Evolutionary conservation across 1,140 invertebrate genomes (phyloP).

Genomic region (Sycobia sp.): DNA sequence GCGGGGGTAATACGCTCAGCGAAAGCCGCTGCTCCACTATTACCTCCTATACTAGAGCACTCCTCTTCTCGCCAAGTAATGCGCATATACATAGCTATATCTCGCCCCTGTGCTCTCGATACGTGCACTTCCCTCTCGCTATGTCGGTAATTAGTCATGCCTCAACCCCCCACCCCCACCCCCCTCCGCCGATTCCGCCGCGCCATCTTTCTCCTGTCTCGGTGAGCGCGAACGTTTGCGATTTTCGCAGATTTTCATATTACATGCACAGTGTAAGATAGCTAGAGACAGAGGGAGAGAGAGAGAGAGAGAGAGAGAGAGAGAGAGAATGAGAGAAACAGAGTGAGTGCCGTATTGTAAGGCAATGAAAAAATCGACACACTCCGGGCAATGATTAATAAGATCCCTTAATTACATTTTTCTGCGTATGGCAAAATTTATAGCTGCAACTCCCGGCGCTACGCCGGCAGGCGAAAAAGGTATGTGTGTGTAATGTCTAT

Average conservation of each 20-base stretch:
- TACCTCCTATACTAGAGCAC: too few species aligned
- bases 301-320: not conserved
- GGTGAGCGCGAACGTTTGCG: not conserved
- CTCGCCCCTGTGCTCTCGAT: conserved; percentile 22
- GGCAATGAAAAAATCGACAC: too few species aligned
- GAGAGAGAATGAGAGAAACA: not conserved
- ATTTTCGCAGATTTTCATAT: not conserved
- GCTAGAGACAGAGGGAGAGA: not conserved
- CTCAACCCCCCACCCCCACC: not conserved
- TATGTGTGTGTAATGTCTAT: too few species aligned
- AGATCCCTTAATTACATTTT: too few species aligned
- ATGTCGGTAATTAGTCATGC: conserved; percentile 22
- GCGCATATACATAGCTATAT: too few species aligned
- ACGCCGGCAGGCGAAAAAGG: too few species aligned
- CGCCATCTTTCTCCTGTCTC: not conserved
- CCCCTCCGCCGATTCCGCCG: not conserved
- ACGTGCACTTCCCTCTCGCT: conserved; percentile 14
- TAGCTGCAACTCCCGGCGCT: too few species aligned
- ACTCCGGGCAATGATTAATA: too few species aligned
- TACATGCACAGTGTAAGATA: not conserved
- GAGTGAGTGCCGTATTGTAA: too few species aligned
- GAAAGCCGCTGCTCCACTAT: conserved; percentile 19
- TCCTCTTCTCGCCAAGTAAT: not conserved
- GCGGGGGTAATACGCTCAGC: conserved; percentile 29
- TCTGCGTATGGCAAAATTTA: too few species aligned